Evolutionary conservation across 2,888 invertebrate genomes (phyloP).

Genomic region (Caenorhabditis auriculariae): DNA sequence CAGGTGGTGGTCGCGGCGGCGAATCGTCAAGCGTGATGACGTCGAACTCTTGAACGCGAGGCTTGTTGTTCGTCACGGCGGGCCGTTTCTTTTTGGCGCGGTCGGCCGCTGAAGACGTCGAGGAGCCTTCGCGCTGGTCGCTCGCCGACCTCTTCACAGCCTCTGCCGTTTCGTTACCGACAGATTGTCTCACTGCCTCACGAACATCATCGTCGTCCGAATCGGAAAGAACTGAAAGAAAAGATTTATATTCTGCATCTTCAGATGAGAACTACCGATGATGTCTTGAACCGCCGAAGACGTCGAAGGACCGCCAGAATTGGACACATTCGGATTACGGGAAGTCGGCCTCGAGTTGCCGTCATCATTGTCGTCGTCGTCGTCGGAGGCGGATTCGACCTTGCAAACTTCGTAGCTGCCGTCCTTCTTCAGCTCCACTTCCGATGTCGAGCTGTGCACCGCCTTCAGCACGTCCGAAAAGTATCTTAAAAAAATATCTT

Average conservation of each 20-base stretch:
- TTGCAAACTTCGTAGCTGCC: slow-evolving; percentile 48
- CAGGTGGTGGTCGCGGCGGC: slow-evolving; percentile 13
- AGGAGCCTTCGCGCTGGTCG: neutral
- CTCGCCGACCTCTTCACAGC: slow-evolving; percentile 16
- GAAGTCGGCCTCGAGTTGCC: slow-evolving; percentile 2
- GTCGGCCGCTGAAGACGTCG: neutral
- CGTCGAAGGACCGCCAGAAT: neutral
- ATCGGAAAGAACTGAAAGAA: slow-evolving; percentile 7
- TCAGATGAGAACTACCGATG: too few relatives aligned
- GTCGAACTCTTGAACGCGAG: slow-evolving; percentile 3
- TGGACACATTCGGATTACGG: neutral
- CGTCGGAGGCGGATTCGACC: slow-evolving; percentile 24
- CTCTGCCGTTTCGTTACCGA: slow-evolving; percentile 15
- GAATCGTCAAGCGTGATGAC: slow-evolving; percentile 29
- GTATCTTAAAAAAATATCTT: slow-evolving; percentile 45
- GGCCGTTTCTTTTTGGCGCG: too few relatives aligned
- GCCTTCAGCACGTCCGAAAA: slow-evolving; percentile 48
- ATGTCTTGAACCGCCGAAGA: too few relatives aligned
- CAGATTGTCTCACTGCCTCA: slow-evolving; percentile 15
- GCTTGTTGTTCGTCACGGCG: neutral
- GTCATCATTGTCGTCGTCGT: slow-evolving; percentile 28
- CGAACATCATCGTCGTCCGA: slow-evolving; percentile 23
- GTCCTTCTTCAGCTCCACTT: slow-evolving; percentile 56
- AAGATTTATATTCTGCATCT: too few relatives aligned
- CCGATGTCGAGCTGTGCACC: slow-evolving; percentile 38